Conservation (phyloP, 2,113 vertebrate species). For the Coryphaenoides rupestris region DNA sequence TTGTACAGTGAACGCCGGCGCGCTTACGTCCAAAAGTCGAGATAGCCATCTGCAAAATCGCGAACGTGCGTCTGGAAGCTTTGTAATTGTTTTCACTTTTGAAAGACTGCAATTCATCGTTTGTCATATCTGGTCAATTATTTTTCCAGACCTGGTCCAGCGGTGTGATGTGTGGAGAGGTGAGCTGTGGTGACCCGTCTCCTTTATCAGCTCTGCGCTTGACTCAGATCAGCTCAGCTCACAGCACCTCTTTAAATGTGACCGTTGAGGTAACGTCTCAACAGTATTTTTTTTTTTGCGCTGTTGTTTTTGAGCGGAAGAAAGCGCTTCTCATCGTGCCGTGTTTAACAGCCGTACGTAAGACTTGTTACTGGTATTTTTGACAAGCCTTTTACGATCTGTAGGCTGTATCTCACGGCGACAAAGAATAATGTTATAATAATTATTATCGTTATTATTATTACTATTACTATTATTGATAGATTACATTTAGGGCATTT, state of each 20-base stretch:
- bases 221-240: too few relatives aligned
- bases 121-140: too few relatives aligned
- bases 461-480: not conserved
- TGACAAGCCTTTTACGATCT: too few relatives aligned
- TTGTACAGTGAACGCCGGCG: not conserved
- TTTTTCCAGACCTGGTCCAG: conserved; percentile 6
- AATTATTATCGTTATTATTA: not conserved
- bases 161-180: conserved; percentile 20
- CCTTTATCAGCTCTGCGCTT: too few relatives aligned
- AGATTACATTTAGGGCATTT: too few relatives aligned
- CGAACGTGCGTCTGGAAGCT: not conserved
- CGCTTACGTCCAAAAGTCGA: conserved; percentile 9
- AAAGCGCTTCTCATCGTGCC: not conserved
- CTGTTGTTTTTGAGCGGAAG: not conserved
- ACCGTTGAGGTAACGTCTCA: too few relatives aligned
- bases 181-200: conserved; percentile 17
- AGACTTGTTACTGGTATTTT: not conserved
- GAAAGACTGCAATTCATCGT: too few relatives aligned
- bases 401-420: too few relatives aligned
- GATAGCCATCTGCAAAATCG: conserved; percentile 33
- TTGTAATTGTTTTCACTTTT: too few relatives aligned
- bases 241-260: too few relatives aligned
- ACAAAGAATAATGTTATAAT: not conserved
- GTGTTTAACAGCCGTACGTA: not conserved
- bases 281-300: conserved; percentile 3